Evolutionary conservation across 2,797 vertebrate species (phyloP), one percentile per base, ranked within the genome.

Genomic region (Paedocypris micromegethes): DNA sequence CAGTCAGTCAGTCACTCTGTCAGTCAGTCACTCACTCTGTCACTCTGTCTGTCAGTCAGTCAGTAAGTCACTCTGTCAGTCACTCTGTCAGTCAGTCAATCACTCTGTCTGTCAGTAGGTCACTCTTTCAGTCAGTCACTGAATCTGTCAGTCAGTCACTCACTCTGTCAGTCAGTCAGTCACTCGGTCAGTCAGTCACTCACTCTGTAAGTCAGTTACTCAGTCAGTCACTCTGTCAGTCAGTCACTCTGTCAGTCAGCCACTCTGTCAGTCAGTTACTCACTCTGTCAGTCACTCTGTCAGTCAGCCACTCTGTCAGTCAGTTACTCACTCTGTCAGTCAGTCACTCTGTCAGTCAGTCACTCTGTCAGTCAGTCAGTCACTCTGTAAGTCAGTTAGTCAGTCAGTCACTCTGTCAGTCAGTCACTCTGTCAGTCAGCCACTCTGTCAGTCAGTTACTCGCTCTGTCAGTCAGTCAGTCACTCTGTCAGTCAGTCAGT

Each of bases 271-370:
- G 5, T 51, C 4, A 59, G 6, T 45, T 2, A 48, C 4, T n/a
- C n/a, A n/a, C n/a, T n/a, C n/a, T n/a, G n/a, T n/a, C n/a, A n/a
- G n/a, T 3, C 58, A 49, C 3, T 45, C 3, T 43, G 49, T 70
- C 5, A 56, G 2, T 56, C 37, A 55, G 9, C n/a, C 1, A 6
- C 9, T 3, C 61, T 44, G 59, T 50, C 45, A 66, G 46, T 3
- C 67, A 23, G 46, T 74, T 5, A 56, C 5, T 67, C 3, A 50
- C 45, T 52, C 41, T 23, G 9, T 59, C 43, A 54, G 6, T 54
- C 23, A 37, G 9, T 52, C 47, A 54, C 48, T n/a, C 58, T 40
- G 41, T 53, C 8, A 48, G 6, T 54, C 41, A 6, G 3, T 45
- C 57, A 5, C 5, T 46, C 66, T 43, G 6, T 58, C 23, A 60